A percentile compares a stretch with the other conserved stretches of the same genome.
Conservation (phyloP, 1,140 invertebrate species). For the Drosophila littoralis region DNA sequence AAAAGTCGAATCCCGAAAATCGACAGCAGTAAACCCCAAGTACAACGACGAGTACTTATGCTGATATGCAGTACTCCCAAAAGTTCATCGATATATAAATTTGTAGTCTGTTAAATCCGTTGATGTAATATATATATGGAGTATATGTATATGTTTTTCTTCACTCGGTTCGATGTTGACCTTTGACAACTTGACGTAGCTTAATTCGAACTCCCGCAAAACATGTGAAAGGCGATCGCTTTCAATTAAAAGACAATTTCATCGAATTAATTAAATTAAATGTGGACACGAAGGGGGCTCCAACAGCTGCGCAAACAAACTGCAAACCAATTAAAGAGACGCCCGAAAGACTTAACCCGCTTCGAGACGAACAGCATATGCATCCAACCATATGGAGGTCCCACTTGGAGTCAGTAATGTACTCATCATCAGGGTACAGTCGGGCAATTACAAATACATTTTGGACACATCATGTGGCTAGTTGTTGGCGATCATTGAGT, state of each 20-base stretch:
- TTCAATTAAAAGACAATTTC: constrained; percentile 82
- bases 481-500: constrained; percentile 10
- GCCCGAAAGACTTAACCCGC: constrained; percentile 32
- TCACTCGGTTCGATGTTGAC: constrained; percentile 14
- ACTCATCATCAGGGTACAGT: constrained; percentile 27
- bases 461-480: not conserved
- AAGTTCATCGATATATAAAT: not conserved
- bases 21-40: too few species aligned
- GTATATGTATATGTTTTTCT: constrained; percentile 1
- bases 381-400: not conserved
- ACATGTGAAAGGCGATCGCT: constrained; percentile 57
- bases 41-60: too few species aligned
- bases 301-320: constrained; percentile 75
- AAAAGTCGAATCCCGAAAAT: too few species aligned
- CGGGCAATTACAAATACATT: constrained; percentile 3
- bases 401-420: constrained; percentile 1
- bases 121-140: constrained; percentile 5
- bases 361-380: not conserved
- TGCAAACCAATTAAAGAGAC: constrained; percentile 73
- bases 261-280: constrained; percentile 79
- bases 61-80: not conserved
- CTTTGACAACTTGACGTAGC: constrained; percentile 21
- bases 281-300: constrained; percentile 45
- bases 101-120: not conserved
- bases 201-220: constrained; percentile 28